Conservation (phyloP, 2,113 vertebrate genomes). For the Laticauda colubrina region DNA sequence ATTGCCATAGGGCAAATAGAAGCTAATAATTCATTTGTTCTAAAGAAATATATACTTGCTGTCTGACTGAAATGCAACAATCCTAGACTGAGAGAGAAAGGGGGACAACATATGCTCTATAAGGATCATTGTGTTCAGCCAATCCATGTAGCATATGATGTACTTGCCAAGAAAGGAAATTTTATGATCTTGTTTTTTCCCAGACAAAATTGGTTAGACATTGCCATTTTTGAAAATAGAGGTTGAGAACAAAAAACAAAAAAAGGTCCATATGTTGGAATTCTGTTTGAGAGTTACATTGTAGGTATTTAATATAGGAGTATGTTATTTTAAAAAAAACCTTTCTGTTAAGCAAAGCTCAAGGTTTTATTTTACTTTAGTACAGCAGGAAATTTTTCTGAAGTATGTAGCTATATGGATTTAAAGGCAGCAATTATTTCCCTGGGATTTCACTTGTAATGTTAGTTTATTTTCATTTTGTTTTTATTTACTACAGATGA, state of each 20-base stretch:
- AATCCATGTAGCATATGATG: conserved; percentile 31
- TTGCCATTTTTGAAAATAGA: not conserved
- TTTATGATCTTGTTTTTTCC: not conserved
- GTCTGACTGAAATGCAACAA: conserved; percentile 36
- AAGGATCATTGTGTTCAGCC: conserved; percentile 31
- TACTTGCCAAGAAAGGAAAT: conserved; percentile 28
- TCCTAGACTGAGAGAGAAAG: conserved; percentile 27
- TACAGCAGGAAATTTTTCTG: conserved; percentile 5
- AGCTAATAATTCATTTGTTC: conserved; percentile 51
- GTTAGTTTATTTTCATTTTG: not conserved
- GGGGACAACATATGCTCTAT: conserved; percentile 29
- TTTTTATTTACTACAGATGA: conserved; percentile 18
- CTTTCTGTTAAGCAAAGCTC: not conserved
- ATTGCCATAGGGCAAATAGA: conserved; percentile 47
- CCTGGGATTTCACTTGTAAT: not conserved
- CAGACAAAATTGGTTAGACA: not conserved
- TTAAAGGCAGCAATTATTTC: not conserved
- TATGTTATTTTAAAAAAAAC: not conserved
- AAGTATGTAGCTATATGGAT: not conserved
- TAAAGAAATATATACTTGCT: conserved; percentile 35
- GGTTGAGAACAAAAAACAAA: not conserved
- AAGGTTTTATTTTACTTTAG: not conserved
- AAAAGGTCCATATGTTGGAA: not conserved
- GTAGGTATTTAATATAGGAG: not conserved
- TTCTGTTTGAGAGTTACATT: not conserved